phyloP scores from a whole-genome alignment of 1,140 invertebrate genomes.

The Hesperophylax magnus region DNA sequence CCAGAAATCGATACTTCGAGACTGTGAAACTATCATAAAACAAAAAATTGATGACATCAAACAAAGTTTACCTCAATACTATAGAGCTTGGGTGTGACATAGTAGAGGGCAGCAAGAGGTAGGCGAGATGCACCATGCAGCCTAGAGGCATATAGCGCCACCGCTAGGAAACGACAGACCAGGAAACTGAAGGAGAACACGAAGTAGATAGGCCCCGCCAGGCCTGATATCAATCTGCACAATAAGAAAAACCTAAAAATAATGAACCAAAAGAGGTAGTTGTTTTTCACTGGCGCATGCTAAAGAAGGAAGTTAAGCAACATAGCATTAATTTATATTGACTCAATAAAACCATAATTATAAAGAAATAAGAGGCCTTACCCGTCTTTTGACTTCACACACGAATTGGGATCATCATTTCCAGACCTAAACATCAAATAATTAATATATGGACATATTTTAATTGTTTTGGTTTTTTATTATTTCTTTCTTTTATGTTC shows the following conservation, averaged over 20 bases:
- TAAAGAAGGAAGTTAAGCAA: not conserved
- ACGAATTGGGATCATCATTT: slow-evolving; percentile 14
- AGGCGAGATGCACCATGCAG: slow-evolving; percentile 75
- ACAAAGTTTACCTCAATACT: slow-evolving; percentile 71
- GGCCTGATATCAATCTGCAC: not conserved
- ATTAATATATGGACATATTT: not conserved
- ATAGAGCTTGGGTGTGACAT: slow-evolving; percentile 75
- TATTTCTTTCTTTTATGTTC: too few relatives aligned
- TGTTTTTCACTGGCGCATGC: not conserved
- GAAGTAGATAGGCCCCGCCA: slow-evolving; percentile 73
- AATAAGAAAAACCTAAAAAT: not conserved
- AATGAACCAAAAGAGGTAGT: too few relatives aligned
- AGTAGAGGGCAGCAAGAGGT: slow-evolving; percentile 75
- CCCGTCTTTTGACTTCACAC: slow-evolving; percentile 13
- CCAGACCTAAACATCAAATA: slow-evolving; percentile 10
- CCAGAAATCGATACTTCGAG: too few relatives aligned
- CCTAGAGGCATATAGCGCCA: slow-evolving; percentile 77
- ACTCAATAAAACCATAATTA: too few relatives aligned
- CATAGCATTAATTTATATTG: too few relatives aligned
- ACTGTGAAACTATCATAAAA: too few relatives aligned
- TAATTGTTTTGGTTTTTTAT: too few relatives aligned
- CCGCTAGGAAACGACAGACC: slow-evolving; percentile 73
- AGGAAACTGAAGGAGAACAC: slow-evolving; percentile 78
- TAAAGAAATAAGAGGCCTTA: not conserved
- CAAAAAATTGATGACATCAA: too few relatives aligned